A percentile compares a stretch with the other conserved stretches of the same genome.
Evolutionary conservation across 2,888 invertebrate species (phyloP).

Genomic region (Phalera bucephala): DNA sequence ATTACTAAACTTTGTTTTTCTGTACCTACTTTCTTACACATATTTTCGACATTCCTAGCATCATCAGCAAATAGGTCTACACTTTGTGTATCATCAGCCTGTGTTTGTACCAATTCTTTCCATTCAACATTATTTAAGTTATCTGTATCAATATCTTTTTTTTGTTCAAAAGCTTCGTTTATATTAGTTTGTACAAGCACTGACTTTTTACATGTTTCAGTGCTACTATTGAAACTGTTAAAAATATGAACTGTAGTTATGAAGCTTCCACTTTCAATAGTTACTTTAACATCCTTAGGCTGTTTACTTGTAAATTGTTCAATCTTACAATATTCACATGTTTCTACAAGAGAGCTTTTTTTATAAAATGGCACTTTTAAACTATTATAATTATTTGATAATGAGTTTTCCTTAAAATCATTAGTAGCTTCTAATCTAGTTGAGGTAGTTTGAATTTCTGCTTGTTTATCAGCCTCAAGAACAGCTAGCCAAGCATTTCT

Average conservation of each 20-base stretch:
- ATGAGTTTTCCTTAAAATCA: not conserved
- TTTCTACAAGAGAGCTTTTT: conserved; percentile 46
- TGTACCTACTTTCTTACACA: conserved; percentile 6
- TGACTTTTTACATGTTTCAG: conserved; percentile 21
- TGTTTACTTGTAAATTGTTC: conserved; percentile 9
- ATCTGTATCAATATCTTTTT: conserved; percentile 2
- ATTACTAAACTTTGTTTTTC: conserved; percentile 39
- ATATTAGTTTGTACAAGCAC: conserved; percentile 54
- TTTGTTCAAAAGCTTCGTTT: conserved; percentile 8
- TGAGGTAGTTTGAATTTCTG: conserved; percentile 19
- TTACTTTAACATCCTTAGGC: conserved; percentile 45
- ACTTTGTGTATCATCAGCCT: conserved; percentile 15
- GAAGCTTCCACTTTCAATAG: conserved; percentile 47
- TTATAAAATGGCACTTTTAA: conserved; percentile 57
- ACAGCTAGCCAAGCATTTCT: conserved; percentile 58
- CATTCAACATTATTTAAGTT: conserved; percentile 2
- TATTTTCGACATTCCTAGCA: conserved; percentile 1
- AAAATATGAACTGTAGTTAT: conserved; percentile 48
- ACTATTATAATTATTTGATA: conserved; percentile 3
- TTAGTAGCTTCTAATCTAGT: conserved; percentile 13
- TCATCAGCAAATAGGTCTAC: conserved; percentile 37
- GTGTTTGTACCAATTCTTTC: conserved; percentile 3
- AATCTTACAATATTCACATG: conserved; percentile 38
- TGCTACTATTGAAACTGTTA: conserved; percentile 21
- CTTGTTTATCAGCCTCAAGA: conserved; percentile 44